Conservation (phyloP, 2,888 invertebrate genomes). For the Cheilosia vernalis region DNA sequence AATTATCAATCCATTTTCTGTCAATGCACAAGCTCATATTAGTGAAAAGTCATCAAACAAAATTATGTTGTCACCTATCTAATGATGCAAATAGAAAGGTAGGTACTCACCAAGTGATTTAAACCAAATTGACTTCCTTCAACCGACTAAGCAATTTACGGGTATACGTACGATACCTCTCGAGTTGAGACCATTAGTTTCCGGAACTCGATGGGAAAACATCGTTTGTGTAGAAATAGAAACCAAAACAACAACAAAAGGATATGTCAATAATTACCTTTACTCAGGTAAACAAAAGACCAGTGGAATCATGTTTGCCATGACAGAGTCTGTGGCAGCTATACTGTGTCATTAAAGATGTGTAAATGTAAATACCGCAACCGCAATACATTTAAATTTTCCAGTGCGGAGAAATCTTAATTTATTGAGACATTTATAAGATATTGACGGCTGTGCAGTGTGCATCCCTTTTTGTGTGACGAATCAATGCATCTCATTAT, state of each 20-base stretch:
- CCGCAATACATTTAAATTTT: constrained; percentile 12
- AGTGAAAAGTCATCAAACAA: background rate
- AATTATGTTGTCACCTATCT: constrained; percentile 9
- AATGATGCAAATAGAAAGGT: background rate
- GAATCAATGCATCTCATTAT: constrained; percentile 55
- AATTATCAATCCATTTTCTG: no score
- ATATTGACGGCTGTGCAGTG: constrained; percentile 16
- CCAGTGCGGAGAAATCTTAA: constrained; percentile 9
- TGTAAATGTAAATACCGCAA: background rate
- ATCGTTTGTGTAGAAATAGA: background rate
- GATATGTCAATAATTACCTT: constrained; percentile 22
- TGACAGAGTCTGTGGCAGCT: background rate
- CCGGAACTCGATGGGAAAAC: constrained; percentile 11
- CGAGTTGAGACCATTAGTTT: constrained; percentile 25
- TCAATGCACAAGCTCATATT: background rate
- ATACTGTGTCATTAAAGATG: background rate
- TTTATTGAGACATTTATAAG: constrained; percentile 54
- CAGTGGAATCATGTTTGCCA: background rate
- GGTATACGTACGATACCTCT: constrained; percentile 2
- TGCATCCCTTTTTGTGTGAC: constrained; percentile 33
- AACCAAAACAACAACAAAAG: background rate
- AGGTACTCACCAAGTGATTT: constrained; percentile 12
- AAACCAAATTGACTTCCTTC: constrained; percentile 33
- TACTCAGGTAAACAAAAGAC: constrained; percentile 22
- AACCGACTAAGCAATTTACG: background rate